Percentiles rank a stretch among this genome's conserved stretches.
phyloP scores from a whole-genome alignment of 2,888 invertebrate species.

The Nudaria mundana region DNA sequence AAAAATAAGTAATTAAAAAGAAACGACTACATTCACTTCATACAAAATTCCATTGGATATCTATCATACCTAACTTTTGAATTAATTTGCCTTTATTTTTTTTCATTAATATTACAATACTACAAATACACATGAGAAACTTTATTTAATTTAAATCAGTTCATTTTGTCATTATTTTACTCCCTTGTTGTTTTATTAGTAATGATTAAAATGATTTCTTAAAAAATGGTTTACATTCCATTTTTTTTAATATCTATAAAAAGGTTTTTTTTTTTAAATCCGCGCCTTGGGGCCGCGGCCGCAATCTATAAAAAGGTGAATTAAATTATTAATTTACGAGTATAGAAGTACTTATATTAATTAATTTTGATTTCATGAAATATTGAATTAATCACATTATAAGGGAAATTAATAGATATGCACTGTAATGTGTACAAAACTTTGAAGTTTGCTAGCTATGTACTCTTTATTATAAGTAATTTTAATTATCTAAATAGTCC shows the following conservation, averaged over 20 bases:
- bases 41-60: conserved; percentile 47
- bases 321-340: too few species aligned
- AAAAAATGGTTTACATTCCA: too few species aligned
- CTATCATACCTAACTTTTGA: conserved; percentile 36
- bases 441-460: conserved; percentile 32
- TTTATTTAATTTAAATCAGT: conserved; percentile 62
- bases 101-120: conserved; percentile 44
- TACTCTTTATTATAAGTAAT: conserved; percentile 13
- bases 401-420: too few species aligned
- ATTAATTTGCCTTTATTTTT: conserved; percentile 29
- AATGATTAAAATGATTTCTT: conserved; percentile 55
- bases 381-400: too few species aligned
- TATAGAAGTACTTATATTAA: too few species aligned
- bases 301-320: too few species aligned
- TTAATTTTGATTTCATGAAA: too few species aligned
- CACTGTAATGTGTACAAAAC: conserved; percentile 20
- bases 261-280: too few species aligned
- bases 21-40: conserved; percentile 29
- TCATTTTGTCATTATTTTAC: too few species aligned
- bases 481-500: conserved; percentile 1
- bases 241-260: too few species aligned
- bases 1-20: background rate
- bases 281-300: too few species aligned
- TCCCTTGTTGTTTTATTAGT: conserved; percentile 65
- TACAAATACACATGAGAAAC: conserved; percentile 57